Evolutionary conservation across 2,113 vertebrate genomes (phyloP).

Genomic region (Genyomyrus donnyi): DNA sequence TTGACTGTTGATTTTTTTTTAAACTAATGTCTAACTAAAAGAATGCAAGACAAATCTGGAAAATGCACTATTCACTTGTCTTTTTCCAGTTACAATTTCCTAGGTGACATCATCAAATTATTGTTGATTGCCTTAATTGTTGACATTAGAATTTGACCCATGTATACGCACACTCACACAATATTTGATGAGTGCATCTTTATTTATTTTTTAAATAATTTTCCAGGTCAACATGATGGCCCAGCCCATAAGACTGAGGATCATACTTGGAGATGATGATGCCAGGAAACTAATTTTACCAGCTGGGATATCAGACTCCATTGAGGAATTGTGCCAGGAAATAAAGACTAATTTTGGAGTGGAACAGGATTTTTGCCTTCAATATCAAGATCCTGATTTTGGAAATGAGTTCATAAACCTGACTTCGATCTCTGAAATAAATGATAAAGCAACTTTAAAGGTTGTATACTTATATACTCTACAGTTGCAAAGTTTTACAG

Average conservation of each 20-base stretch:
- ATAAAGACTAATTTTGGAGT: not conserved
- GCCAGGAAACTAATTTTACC: not conserved
- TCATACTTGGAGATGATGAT: not conserved
- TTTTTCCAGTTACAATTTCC: no score
- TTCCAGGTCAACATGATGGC: no score
- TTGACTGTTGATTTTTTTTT: no score
- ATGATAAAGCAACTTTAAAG: not conserved
- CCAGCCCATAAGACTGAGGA: not conserved
- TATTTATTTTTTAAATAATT: no score
- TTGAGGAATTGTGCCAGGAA: not conserved
- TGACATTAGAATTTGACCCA: no score
- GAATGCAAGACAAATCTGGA: no score
- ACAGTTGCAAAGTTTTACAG: not conserved
- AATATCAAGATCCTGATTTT: not conserved
- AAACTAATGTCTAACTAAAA: no score
- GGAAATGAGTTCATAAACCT: not conserved
- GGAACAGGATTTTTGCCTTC: not conserved
- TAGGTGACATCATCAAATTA: no score
- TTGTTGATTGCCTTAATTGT: no score
- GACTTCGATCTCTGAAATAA: not conserved
- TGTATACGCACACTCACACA: no score
- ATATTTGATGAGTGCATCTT: no score
- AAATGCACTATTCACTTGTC: no score
- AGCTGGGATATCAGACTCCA: not conserved
- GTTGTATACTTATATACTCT: not conserved